Base-by-base conservation (phyloP, 1,140 invertebrate genomes). In the Drosophila tristis region DNA sequence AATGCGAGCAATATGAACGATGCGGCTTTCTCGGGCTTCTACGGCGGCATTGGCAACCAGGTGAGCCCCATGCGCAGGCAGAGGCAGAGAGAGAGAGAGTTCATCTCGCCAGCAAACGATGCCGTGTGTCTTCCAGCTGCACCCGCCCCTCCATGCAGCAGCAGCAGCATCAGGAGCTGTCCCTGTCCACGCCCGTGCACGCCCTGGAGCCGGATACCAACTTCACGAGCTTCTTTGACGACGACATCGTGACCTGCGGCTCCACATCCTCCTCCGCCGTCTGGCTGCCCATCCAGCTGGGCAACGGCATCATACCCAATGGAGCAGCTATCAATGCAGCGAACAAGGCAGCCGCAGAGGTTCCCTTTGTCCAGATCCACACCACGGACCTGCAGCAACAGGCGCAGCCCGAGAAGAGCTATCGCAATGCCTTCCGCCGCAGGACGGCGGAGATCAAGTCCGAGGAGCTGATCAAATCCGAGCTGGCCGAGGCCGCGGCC, bases 351-450 rank as follows among this genome's bases (percentile, higher is more conserved):
- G 20, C 44, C 15, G 20, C 35, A 4, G 35, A 39, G 50, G 87
- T 91, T 42, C 90, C 90, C 0, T 91, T 91, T 48, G 90, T 91
- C 6, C 90, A 91, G 59, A 91, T 91, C 8, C 90, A 91, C 31
- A 91, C 90, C 0, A 91, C 87, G 2, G 76, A 91, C 44, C 42
- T 91, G 16, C 90, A 91, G 35, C 79, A 78, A 23, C 72, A 90
- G 8, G 56, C 73, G 2, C 76, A 78, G 44, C 78, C 81, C 45
- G 70, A 76, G 16, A 77, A 74, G 20, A 90, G 78, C 58, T 91
- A 84, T 65, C 77, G 80, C 42, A 91, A 90, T 53, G 74, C 74
- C 2, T 91, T 90, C 60, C 68, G 90, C 8, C 65, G 90, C 0
- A 77, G 80, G 51, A 78, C 78, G 5, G 91, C 84, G 4, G 91